These are phyloP conservation scores for Drosophila kanekoi DNA, from an alignment of 2,888 invertebrate genomes.

Conservation along the genomic window DNA sequence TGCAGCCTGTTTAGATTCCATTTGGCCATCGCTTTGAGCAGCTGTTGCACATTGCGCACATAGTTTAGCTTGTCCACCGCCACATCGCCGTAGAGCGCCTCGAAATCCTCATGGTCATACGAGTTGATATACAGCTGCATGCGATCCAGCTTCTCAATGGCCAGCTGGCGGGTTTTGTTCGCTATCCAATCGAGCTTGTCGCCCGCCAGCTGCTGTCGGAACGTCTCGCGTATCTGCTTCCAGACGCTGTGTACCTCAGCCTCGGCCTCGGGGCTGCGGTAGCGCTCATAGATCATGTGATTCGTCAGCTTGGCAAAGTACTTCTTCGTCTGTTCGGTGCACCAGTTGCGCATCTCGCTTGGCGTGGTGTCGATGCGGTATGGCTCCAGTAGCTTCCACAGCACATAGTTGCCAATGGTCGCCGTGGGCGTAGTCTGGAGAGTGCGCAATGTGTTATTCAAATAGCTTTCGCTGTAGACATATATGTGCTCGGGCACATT, in stretches of 20 bases:
- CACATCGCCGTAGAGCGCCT: slow-evolving; percentile 55
- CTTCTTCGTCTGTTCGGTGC: slow-evolving; percentile 67
- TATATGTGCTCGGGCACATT: slow-evolving; percentile 73
- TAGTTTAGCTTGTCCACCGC: slow-evolving; percentile 62
- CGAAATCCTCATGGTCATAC: slow-evolving; percentile 73
- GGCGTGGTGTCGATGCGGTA: slow-evolving; percentile 56
- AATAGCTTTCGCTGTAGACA: slow-evolving; percentile 65
- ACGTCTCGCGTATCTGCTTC: slow-evolving; percentile 71
- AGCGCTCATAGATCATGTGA: slow-evolving; percentile 70
- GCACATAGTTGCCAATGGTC: slow-evolving; percentile 71
- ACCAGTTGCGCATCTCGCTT: slow-evolving; percentile 53
- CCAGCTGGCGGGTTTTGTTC: slow-evolving; percentile 67
- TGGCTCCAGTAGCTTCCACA: slow-evolving; percentile 73
- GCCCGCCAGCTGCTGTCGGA: slow-evolving; percentile 64
- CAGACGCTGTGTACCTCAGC: slow-evolving; percentile 73
- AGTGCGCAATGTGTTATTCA: slow-evolving; percentile 49
- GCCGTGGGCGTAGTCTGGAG: slow-evolving; percentile 54
- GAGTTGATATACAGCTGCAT: slow-evolving; percentile 78
- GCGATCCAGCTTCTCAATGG: slow-evolving; percentile 69
- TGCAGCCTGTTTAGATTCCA: slow-evolving; percentile 31
- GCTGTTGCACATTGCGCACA: slow-evolving; percentile 71
- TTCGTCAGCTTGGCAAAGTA: slow-evolving; percentile 77
- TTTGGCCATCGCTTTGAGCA: slow-evolving; percentile 47
- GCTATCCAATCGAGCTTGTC: slow-evolving; percentile 79
- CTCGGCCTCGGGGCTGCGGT: slow-evolving; percentile 62